phyloP scores from a whole-genome alignment of 2,888 invertebrate genomes.

The Cataglyphis altisquamis region DNA sequence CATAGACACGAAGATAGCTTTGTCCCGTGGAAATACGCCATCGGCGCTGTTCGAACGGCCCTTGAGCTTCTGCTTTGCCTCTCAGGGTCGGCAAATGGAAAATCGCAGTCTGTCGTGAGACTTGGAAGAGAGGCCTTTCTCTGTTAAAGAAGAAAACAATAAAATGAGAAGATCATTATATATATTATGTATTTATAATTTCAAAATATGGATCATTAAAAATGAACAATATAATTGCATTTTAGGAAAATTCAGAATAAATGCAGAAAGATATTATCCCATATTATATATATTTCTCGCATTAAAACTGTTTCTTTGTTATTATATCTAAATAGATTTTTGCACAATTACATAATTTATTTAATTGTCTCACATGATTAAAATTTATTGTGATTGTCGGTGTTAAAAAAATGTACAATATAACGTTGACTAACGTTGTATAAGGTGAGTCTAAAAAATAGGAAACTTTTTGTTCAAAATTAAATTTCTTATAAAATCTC shows the following conservation, averaged over 20 bases:
- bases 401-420: neutral
- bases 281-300: neutral
- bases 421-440: neutral
- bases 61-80: conserved; percentile 10
- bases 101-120: neutral
- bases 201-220: neutral
- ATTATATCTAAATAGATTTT: neutral
- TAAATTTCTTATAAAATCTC: too few relatives aligned
- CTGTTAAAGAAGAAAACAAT: neutral
- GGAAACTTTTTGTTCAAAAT: too few relatives aligned
- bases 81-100: neutral
- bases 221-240: neutral
- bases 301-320: neutral
- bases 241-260: neutral
- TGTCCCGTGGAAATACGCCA: conserved; percentile 71
- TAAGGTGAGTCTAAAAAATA: too few relatives aligned
- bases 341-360: conserved; percentile 20
- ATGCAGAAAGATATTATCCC: neutral
- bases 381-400: neutral
- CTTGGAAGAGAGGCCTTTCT: neutral
- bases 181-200: neutral
- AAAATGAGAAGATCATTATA: neutral
- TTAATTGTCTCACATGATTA: neutral
- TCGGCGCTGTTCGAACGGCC: conserved; percentile 52
- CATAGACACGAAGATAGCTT: conserved; percentile 76